phyloP scores from a whole-genome alignment of 2,113 vertebrate genomes.

The Pedetes capensis region DNA sequence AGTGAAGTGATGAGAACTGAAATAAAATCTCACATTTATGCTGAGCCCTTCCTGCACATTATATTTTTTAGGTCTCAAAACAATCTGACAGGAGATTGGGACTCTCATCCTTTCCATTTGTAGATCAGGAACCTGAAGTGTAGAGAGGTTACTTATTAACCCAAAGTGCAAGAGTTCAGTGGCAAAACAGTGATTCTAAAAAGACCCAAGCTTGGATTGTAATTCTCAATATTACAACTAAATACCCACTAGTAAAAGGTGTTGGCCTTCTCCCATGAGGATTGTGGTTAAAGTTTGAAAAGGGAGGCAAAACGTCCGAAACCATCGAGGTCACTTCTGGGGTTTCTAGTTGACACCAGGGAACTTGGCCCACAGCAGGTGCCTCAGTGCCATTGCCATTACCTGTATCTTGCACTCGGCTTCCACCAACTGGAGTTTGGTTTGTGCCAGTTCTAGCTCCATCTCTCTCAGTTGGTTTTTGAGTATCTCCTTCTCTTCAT shows the following conservation, averaged over 20 bases:
- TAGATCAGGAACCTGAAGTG: neutral
- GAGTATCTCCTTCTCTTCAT: slow-evolving; percentile 95
- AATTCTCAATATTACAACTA: neutral
- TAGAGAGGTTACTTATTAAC: too few species aligned
- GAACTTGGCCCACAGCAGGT: rapidly evolving
- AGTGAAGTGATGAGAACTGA: neutral
- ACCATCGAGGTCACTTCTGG: neutral
- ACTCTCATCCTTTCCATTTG: neutral
- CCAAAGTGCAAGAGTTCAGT: neutral
- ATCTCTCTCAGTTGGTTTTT: slow-evolving; percentile 98
- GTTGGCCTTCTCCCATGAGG: neutral
- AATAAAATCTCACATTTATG: neutral
- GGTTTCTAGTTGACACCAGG: neutral
- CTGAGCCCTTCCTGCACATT: neutral
- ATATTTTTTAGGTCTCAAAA: neutral
- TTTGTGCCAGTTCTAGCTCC: slow-evolving; percentile 98
- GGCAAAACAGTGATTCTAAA: too few species aligned
- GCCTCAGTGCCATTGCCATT: neutral
- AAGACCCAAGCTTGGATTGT: neutral
- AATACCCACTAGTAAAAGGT: neutral
- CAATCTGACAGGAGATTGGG: neutral
- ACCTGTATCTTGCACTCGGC: slow-evolving; percentile 99
- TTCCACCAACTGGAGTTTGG: slow-evolving; percentile 98
- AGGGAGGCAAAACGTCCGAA: neutral
- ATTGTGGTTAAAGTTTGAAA: neutral